A percentile compares a stretch with the other conserved stretches of the same genome.
phyloP scores from a whole-genome alignment of 2,113 vertebrate species.

The Chiloscyllium plagiosum region DNA sequence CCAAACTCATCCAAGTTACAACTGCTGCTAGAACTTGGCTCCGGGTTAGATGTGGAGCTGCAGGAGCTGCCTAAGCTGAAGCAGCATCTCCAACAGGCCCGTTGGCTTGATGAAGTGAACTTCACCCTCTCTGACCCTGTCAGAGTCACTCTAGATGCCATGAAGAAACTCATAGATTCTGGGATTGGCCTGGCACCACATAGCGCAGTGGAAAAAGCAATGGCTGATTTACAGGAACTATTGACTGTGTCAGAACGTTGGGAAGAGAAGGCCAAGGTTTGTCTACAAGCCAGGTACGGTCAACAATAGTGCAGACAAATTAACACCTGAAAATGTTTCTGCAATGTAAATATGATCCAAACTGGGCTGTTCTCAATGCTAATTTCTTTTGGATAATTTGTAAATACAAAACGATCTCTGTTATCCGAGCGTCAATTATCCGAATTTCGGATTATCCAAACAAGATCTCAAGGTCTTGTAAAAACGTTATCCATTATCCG shows the following conservation, averaged over 20 bases:
- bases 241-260: conserved; percentile 93
- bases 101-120: conserved; percentile 96
- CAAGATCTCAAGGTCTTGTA: too few species aligned
- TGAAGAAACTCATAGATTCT: conserved; percentile 93
- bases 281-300: conserved; percentile 82
- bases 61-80: conserved; percentile 85
- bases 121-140: conserved; percentile 83
- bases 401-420: not conserved
- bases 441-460: not conserved
- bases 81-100: conserved; percentile 90
- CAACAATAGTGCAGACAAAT: not conserved
- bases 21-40: conserved; percentile 81
- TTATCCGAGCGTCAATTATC: too few species aligned
- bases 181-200: conserved; percentile 93
- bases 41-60: conserved; percentile 86
- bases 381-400: not conserved
- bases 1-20: conserved; percentile 91
- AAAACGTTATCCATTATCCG: too few species aligned
- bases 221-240: conserved; percentile 93
- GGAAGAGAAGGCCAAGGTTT: conserved; percentile 93
- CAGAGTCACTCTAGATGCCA: conserved; percentile 85
- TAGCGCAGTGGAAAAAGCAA: conserved; percentile 93
- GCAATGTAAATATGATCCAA: not conserved
- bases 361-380: not conserved
- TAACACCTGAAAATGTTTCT: not conserved